These are phyloP conservation scores for Euleptes europaea DNA, from an alignment of 2,113 vertebrate species.

Conservation along the genomic window DNA sequence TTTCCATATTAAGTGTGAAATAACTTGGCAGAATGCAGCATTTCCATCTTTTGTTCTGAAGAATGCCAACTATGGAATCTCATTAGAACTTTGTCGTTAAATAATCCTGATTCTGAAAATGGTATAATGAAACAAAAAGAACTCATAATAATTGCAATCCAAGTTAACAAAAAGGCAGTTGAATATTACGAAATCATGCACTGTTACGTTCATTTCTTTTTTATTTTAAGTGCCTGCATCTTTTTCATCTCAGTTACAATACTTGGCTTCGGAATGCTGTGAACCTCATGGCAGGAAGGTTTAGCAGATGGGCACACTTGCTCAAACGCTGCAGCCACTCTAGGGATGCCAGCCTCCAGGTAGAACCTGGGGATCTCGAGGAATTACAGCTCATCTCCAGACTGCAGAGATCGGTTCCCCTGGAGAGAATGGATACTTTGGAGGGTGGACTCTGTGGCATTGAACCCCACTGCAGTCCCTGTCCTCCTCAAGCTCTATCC, in stretches of 20 bases:
- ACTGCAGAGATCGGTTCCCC: no score
- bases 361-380: no score
- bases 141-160: slow-evolving; percentile 23
- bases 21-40: slow-evolving; percentile 16
- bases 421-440: no score
- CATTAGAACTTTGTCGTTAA: slow-evolving; percentile 25
- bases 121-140: slow-evolving; percentile 33
- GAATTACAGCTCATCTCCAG: no score
- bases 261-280: no score
- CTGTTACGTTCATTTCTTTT: slow-evolving; percentile 7
- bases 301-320: no score
- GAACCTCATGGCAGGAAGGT: no score
- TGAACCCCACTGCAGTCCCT: no score
- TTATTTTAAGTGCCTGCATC: slow-evolving; percentile 2
- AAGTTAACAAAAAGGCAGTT: slow-evolving; percentile 17
- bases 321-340: no score
- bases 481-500: no score
- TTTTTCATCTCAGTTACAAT: neutral
- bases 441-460: no score
- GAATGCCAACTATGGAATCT: slow-evolving; percentile 9
- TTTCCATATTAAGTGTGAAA: slow-evolving; percentile 28
- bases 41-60: neutral
- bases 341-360: no score
- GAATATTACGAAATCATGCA: slow-evolving; percentile 5
- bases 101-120: slow-evolving; percentile 32